These are phyloP conservation scores for Amblyteles armatorius DNA, from an alignment of 2,888 invertebrate genomes.

Conservation along the genomic window DNA sequence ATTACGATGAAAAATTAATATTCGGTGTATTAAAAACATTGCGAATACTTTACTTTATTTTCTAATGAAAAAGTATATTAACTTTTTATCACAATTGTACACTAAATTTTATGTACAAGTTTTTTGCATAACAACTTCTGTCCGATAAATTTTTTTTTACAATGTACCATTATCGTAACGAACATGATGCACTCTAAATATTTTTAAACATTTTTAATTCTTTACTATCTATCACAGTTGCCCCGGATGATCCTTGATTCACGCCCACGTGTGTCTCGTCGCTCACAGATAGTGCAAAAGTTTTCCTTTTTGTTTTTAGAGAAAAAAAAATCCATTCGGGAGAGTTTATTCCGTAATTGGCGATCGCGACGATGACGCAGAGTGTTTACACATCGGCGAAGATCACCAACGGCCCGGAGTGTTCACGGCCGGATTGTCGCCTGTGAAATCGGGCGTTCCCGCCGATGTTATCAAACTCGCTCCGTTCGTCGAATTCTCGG, in stretches of 20 bases:
- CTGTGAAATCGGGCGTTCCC: not conserved
- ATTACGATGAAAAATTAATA: too few relatives aligned
- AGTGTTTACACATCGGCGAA: constrained; percentile 1
- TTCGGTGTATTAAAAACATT: too few relatives aligned
- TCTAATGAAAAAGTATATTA: too few relatives aligned
- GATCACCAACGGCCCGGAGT: not conserved
- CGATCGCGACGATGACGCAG: not conserved
- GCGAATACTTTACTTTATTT: too few relatives aligned
- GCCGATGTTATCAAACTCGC: constrained; percentile 10
- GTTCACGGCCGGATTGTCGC: not conserved
- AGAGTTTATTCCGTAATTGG: too few relatives aligned
- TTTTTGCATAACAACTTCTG: too few relatives aligned
- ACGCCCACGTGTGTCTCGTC: not conserved
- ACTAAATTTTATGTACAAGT: too few relatives aligned
- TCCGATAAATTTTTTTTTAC: too few relatives aligned
- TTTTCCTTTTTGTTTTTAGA: not conserved
- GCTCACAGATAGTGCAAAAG: not conserved
- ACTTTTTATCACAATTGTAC: too few relatives aligned
- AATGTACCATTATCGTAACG: too few relatives aligned
- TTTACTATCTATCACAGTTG: not conserved
- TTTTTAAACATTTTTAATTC: not conserved
- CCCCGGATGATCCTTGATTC: not conserved
- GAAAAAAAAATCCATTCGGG: too few relatives aligned
- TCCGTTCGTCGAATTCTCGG: not conserved
- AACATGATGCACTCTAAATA: not conserved